Evolutionary conservation across 2,113 vertebrate species (phyloP).

Genomic region (Petroica traversi): DNA sequence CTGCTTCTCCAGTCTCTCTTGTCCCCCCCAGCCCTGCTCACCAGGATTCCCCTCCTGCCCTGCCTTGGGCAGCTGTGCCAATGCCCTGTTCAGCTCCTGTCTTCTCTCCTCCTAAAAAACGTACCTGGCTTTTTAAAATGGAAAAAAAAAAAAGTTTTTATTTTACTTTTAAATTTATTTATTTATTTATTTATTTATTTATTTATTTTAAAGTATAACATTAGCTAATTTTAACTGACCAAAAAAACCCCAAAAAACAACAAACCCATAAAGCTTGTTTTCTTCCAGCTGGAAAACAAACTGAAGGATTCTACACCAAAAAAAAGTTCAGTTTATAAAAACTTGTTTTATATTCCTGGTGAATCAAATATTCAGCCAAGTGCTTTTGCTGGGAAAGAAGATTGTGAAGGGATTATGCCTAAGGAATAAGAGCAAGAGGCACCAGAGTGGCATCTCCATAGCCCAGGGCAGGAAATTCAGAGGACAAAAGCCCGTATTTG

Average conservation of each 20-base stretch:
- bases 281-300: background rate
- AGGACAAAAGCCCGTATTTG: background rate
- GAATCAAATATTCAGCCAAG: background rate
- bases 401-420: background rate
- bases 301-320: background rate
- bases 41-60: background rate
- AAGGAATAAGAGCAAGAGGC: background rate
- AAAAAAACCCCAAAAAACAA: background rate
- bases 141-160: no score
- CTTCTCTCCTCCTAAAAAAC: background rate
- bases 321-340: background rate
- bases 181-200: no score
- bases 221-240: background rate
- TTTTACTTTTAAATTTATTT: no score
- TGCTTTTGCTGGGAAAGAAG: background rate
- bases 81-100: background rate
- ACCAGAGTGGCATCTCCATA: background rate
- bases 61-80: background rate
- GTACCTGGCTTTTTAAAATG: accelerated
- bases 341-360: background rate
- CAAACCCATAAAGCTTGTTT: background rate
- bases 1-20: background rate
- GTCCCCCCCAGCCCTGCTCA: background rate
- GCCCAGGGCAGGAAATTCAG: background rate
- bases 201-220: background rate